Evolutionary conservation across 2,797 vertebrate genomes (phyloP), one percentile per base, ranked within the genome.

Genomic region (Cossypha caffra): DNA sequence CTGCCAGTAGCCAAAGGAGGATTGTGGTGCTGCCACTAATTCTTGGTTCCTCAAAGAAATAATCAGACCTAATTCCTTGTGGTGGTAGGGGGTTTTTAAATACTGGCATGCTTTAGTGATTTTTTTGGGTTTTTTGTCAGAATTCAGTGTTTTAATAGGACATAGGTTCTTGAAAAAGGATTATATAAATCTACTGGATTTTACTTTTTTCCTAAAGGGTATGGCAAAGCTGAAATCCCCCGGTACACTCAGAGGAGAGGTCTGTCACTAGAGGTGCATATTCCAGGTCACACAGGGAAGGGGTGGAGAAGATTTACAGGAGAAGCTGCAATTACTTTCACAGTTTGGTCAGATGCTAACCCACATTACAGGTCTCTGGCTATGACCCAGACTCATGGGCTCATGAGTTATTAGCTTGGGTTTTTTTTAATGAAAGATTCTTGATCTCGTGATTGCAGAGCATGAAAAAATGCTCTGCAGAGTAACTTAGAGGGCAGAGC

Each of bases 331-430:
- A 86, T 93, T 93, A 83, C 38, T 87, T 83, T 90, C 81, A 75
- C 87, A 90, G 85, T 80, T 71, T 91, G 85, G 63, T 91, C 78
- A 83, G 92, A 82, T 79, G 78, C 69, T 91, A 93, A 96, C 68
- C 82, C 75, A 76, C 90, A 85, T 91, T 90, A 50, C 37, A 71
- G 38, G 11, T 81, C 45, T 66, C 55, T 93, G 91, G 84, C 77
- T 82, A 12, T 23, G 33, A 66, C 75, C 85, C 89, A 91, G 64
- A 51, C 85, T 96, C 35, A n/a, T 54, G 63, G 55, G 45, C 45
- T 82, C 31, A n/a, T 85, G 48, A 76, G 33, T 81, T 96, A 88
- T 85, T 91, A 93, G 45, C 72, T 45, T 76, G 33, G 11, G 16
- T 42, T 6, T 38, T 48, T 18, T 75, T 63, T 3, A 21, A 80